Evolutionary conservation across 2,797 vertebrate genomes (phyloP).

Genomic region (Pelodytes ibericus): DNA sequence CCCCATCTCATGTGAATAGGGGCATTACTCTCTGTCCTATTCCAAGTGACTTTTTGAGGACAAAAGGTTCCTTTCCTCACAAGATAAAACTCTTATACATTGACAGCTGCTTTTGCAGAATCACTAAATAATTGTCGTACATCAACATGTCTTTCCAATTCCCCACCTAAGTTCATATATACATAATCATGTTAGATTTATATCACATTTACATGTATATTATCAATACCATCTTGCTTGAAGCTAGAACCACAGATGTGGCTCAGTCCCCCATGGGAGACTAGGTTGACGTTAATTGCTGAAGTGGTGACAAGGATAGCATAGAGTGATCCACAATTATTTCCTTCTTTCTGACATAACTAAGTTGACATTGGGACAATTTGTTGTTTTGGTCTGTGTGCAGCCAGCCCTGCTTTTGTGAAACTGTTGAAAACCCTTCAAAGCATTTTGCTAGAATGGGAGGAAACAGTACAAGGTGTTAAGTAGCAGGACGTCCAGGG

Average conservation of each 20-base stretch:
- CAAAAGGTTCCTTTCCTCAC: constrained; percentile 20
- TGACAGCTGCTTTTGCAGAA: constrained; percentile 30
- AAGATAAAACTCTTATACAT: background rate
- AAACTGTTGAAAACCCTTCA: constrained; percentile 25
- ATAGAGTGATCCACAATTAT: constrained; percentile 47
- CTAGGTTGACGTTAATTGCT: constrained; percentile 51
- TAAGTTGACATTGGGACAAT: constrained; percentile 40
- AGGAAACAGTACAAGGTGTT: constrained; percentile 59
- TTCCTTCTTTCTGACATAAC: constrained; percentile 42
- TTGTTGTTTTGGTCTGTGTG: constrained; percentile 33
- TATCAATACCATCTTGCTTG: constrained; percentile 46
- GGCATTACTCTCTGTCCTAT: no score
- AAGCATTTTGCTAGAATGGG: constrained; percentile 32
- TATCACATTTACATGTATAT: constrained; percentile 54
- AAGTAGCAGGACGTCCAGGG: constrained; percentile 62
- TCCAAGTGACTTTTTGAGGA: no score
- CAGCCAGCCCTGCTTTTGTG: constrained; percentile 5
- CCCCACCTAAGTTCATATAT: constrained; percentile 37
- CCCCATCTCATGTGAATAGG: no score
- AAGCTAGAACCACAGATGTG: constrained; percentile 52
- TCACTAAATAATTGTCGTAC: constrained; percentile 53
- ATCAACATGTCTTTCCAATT: constrained; percentile 48
- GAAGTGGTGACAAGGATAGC: constrained; percentile 51
- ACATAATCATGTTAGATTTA: constrained; percentile 53
- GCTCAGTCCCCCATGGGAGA: constrained; percentile 38